Evolutionary conservation across 2,113 vertebrate species (phyloP).

Genomic region (Menura novaehollandiae): DNA sequence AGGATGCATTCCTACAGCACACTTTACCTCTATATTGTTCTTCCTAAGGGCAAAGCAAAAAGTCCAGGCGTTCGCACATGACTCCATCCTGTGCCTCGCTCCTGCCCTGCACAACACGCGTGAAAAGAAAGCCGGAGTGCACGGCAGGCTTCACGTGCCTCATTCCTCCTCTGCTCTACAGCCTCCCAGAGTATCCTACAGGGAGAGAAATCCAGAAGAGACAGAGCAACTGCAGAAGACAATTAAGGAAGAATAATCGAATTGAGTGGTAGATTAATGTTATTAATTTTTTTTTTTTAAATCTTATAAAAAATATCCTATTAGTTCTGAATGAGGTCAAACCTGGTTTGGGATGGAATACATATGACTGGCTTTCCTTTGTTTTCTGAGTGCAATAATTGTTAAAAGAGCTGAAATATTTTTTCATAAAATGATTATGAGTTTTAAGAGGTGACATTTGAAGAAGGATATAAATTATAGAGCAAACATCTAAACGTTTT

Average conservation of each 20-base stretch:
- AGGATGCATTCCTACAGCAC: background rate
- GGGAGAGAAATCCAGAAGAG: background rate
- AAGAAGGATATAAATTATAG: slow-evolving; percentile 55
- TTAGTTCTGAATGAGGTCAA: slow-evolving; percentile 31
- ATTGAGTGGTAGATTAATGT: background rate
- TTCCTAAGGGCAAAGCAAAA: background rate
- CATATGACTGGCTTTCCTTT: slow-evolving; percentile 11
- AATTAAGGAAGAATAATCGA: slow-evolving; percentile 15
- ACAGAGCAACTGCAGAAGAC: background rate
- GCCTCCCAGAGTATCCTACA: background rate
- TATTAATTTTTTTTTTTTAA: background rate
- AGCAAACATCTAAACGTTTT: slow-evolving; percentile 56
- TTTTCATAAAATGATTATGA: slow-evolving; percentile 60
- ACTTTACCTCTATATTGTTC: background rate
- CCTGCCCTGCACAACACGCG: background rate
- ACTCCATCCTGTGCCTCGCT: background rate
- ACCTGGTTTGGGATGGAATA: slow-evolving; percentile 1
- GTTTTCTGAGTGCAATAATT: slow-evolving; percentile 33
- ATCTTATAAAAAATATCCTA: background rate
- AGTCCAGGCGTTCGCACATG: background rate
- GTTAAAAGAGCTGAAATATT: slow-evolving; percentile 45
- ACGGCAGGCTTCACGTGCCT: background rate
- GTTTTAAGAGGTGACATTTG: slow-evolving; percentile 60
- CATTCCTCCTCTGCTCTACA: background rate
- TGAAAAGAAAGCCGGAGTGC: background rate